Evolutionary conservation across 2,888 invertebrate species (phyloP), one percentile per base, ranked within the genome.

Genomic region (Notodonta ziczac): DNA sequence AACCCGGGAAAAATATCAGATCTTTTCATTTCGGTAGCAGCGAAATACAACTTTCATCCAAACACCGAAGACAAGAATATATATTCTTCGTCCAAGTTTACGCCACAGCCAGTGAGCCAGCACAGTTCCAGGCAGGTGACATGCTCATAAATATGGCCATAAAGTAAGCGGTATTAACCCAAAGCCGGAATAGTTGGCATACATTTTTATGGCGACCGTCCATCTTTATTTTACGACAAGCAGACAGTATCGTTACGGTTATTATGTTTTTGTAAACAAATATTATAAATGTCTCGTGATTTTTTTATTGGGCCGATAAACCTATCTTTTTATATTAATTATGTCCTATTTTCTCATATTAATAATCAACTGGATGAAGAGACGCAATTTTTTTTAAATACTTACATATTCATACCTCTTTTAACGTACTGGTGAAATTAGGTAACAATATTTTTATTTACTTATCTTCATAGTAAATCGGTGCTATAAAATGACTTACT

Each of bases 191-290:
- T 32, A 52, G 24, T 52, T 52, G 52, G 32, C 32, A 52, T 13
- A 52, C 35, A 52, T 52, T 50, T 50, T 50, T 50, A 50, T 50
- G 16, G 50, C 50, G 16, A 50, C 3, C 10, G 50, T 50, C 12
- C 16, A 16, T 50, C 50, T 50, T 50, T 9, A 10, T 50, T 50
- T 50, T 50, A 50, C 46, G 46, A 46, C 46, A 46, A n/a, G 13
- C 46, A 42, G 42, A 42, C 42, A n/a, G n/a, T n/a, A 46, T 46
- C 46, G 7, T 46, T 46, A 46, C 46, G 46, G 46, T n/a, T 46
- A 46, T 46, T 46, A 46, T 46, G 46, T 46, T n/a, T 46, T 13
- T 46, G n/a, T 46, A 46, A 46, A 46, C 46, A 46, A n/a, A 4
- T 5, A n/a, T 13, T 46, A 10, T n/a, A n/a, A n/a, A n/a, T n/a